Conservation (phyloP, 2,113 vertebrate genomes). For the Gymnogyps californianus region DNA sequence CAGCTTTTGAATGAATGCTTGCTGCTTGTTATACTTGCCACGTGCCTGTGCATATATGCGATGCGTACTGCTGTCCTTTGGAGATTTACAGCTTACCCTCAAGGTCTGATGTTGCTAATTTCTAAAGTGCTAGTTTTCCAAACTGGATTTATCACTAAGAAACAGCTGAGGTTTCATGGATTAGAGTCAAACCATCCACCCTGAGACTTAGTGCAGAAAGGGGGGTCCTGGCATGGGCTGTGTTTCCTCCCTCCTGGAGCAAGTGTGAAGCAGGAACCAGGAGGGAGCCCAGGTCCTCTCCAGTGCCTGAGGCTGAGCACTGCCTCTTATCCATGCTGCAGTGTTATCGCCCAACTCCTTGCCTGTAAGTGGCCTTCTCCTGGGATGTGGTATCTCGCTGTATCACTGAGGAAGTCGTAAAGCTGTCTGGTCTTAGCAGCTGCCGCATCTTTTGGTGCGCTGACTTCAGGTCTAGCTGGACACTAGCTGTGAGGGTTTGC, state of each 20-base stretch:
- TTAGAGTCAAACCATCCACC: background rate
- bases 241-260: background rate
- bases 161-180: background rate
- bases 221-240: background rate
- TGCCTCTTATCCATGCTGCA: background rate
- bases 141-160: background rate
- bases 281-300: background rate
- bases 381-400: background rate
- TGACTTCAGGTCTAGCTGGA: background rate
- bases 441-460: background rate
- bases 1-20: background rate
- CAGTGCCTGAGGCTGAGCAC: background rate
- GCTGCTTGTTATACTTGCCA: background rate
- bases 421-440: background rate
- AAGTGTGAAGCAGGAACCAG: background rate
- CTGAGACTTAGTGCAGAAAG: background rate
- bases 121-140: background rate
- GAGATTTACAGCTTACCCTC: background rate
- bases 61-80: background rate
- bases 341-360: background rate
- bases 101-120: background rate
- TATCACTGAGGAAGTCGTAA: background rate
- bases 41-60: fast-evolving
- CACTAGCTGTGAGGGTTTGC: background rate
- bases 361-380: background rate